Evolutionary conservation across 2,888 invertebrate species (phyloP).

Genomic region (Melieria omissa): DNA sequence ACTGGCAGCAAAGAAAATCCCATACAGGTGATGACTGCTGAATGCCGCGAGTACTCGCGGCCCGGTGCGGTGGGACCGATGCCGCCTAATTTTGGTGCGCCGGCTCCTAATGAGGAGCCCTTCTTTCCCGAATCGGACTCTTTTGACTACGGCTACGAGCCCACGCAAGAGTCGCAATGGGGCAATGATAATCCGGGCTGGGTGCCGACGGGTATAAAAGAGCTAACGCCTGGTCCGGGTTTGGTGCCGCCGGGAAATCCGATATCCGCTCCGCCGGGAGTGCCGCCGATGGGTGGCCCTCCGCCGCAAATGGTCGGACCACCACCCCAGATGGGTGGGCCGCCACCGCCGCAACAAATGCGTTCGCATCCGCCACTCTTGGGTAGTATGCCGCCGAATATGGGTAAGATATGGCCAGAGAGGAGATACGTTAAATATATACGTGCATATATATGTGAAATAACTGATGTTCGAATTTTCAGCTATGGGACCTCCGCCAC

Average conservation of each 20-base stretch:
- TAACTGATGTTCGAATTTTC: constrained; percentile 2
- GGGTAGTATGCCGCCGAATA: constrained; percentile 55
- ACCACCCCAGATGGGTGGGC: constrained; percentile 53
- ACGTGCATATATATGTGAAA: not conserved
- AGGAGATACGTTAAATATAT: constrained; percentile 25
- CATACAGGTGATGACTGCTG: constrained; percentile 93
- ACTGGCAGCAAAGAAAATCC: constrained; percentile 76
- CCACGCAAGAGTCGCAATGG: constrained; percentile 81
- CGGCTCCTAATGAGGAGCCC: constrained; percentile 62
- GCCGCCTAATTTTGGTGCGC: constrained; percentile 66
- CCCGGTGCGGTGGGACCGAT: constrained; percentile 67
- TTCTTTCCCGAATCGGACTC: constrained; percentile 66
- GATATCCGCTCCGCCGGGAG: constrained; percentile 60
- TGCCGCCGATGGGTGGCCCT: constrained; percentile 60
- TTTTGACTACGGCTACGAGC: constrained; percentile 73
- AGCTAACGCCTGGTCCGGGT: constrained; percentile 74
- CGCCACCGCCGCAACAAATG: constrained; percentile 50
- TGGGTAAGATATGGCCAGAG: constrained; percentile 45
- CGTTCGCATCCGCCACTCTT: constrained; percentile 51
- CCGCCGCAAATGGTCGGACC: constrained; percentile 60
- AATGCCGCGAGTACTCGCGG: constrained; percentile 85
- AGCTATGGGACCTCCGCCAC: constrained; percentile 60
- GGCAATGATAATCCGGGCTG: constrained; percentile 71
- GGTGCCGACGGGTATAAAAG: constrained; percentile 76
- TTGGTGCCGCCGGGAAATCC: constrained; percentile 53